phyloP scores from a whole-genome alignment of 2,797 vertebrate genomes.

The Microctenopoma stevenorrisi region DNA sequence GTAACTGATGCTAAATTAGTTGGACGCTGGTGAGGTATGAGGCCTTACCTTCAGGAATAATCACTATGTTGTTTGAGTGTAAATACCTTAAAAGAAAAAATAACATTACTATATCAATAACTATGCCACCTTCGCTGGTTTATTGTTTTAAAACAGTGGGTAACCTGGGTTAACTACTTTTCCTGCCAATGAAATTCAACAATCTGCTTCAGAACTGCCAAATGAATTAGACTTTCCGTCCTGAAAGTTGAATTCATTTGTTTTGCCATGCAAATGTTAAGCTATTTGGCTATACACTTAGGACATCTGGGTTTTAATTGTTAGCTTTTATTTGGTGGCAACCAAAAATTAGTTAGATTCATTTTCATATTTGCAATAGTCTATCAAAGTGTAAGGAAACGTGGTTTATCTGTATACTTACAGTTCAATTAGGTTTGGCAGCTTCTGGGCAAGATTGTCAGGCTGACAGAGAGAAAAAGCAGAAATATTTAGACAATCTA shows the following conservation, averaged over 20 bases:
- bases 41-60: slow-evolving; percentile 94
- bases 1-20: not conserved
- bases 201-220: no score
- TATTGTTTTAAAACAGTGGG: not conserved
- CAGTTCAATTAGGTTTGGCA: slow-evolving; percentile 98
- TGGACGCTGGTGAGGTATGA: not conserved
- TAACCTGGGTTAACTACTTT: not conserved
- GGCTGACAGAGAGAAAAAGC: slow-evolving; percentile 82
- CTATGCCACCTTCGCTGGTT: not conserved
- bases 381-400: not conserved
- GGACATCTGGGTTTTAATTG: no score
- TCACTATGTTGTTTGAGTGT: slow-evolving; percentile 96
- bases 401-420: slow-evolving; percentile 81
- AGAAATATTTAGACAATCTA: slow-evolving; percentile 1
- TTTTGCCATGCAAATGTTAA: no score
- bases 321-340: no score
- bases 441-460: slow-evolving; percentile 97
- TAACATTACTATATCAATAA: not conserved
- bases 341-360: no score
- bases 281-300: no score
- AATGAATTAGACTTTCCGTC: no score
- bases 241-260: no score
- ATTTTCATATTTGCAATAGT: no score
- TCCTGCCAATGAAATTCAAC: not conserved
- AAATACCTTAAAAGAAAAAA: slow-evolving; percentile 87